These are phyloP conservation scores for Fragum fragum DNA, from an alignment of 2,888 invertebrate species.

Conservation along the genomic window DNA sequence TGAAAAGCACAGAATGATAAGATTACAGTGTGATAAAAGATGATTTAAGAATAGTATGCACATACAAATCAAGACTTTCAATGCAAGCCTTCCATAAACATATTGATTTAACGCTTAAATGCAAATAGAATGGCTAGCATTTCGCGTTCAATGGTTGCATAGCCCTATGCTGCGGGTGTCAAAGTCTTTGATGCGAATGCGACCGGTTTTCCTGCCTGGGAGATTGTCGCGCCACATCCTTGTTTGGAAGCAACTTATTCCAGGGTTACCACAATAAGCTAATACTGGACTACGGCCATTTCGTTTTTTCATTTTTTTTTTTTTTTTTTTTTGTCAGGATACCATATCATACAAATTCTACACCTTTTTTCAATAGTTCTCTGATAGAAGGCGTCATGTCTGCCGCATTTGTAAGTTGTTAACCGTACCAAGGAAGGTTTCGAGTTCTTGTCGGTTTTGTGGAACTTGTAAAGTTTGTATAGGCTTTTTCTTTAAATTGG, in stretches of 20 bases:
- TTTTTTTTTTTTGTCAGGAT: slow-evolving; percentile 39
- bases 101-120: slow-evolving; percentile 66
- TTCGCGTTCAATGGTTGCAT: slow-evolving; percentile 73
- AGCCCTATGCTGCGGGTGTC: slow-evolving; percentile 65
- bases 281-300: slow-evolving; percentile 15
- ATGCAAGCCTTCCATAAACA: slow-evolving; percentile 57
- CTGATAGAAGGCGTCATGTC: slow-evolving; percentile 45
- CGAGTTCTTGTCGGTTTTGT: slow-evolving; percentile 26
- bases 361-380: slow-evolving; percentile 35
- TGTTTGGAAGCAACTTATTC: slow-evolving; percentile 2
- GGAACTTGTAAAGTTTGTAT: slow-evolving; percentile 36
- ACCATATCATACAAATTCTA: slow-evolving; percentile 41
- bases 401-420: slow-evolving; percentile 55
- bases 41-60: slow-evolving; percentile 8
- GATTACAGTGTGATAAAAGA: not conserved
- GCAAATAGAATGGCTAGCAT: slow-evolving; percentile 67
- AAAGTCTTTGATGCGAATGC: slow-evolving; percentile 73
- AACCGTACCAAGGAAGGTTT: slow-evolving; percentile 58
- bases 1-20: too few species aligned
- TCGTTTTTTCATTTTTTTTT: slow-evolving; percentile 35
- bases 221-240: slow-evolving; percentile 14
- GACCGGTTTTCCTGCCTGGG: slow-evolving; percentile 69
- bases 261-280: slow-evolving; percentile 23
- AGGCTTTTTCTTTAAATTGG: slow-evolving; percentile 40
- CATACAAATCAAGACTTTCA: slow-evolving; percentile 15